Percentiles rank a stretch among this genome's conserved stretches.
These are phyloP conservation scores for Campoplex capitator DNA, from an alignment of 2,888 invertebrate genomes.

Conservation along the genomic window DNA sequence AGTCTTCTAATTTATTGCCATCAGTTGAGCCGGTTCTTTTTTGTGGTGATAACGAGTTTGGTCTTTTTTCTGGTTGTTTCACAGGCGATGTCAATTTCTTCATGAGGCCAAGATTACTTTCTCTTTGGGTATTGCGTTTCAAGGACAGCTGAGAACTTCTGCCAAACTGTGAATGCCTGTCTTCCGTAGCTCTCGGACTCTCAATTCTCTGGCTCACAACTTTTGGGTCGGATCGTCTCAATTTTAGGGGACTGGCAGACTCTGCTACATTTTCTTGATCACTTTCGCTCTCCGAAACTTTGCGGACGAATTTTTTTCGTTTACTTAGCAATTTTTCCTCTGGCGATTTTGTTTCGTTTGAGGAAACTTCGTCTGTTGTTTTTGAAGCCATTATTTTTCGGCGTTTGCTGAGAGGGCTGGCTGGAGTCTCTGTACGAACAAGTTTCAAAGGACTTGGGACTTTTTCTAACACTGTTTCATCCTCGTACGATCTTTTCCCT, in stretches of 20 bases:
- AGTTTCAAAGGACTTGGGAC: conserved; percentile 6
- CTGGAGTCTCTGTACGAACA: not conserved
- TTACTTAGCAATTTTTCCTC: conserved; percentile 25
- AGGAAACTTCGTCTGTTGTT: not conserved
- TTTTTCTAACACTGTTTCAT: not conserved
- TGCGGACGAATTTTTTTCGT: conserved; percentile 36
- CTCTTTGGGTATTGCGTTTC: conserved; percentile 34
- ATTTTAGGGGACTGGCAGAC: conserved; percentile 35
- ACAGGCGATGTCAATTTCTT: conserved; percentile 44
- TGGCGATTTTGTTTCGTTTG: not conserved
- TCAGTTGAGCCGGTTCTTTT: not conserved
- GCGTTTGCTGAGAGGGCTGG: not conserved
- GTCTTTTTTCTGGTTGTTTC: not conserved
- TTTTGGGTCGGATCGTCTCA: conserved; percentile 28
- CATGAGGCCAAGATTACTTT: conserved; percentile 47
- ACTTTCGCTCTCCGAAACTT: conserved; percentile 46
- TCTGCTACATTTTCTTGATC: conserved; percentile 9
- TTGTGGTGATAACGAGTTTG: not conserved
- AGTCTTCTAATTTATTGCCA: conserved; percentile 70
- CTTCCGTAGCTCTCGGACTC: not conserved
- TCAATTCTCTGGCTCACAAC: not conserved
- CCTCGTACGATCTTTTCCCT: not conserved
- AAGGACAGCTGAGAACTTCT: conserved; percentile 16
- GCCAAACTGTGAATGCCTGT: not conserved
- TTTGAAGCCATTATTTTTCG: not conserved